Base-by-base conservation (phyloP, 2,797 vertebrate genomes). In the Peromyscus melanophrys region DNA sequence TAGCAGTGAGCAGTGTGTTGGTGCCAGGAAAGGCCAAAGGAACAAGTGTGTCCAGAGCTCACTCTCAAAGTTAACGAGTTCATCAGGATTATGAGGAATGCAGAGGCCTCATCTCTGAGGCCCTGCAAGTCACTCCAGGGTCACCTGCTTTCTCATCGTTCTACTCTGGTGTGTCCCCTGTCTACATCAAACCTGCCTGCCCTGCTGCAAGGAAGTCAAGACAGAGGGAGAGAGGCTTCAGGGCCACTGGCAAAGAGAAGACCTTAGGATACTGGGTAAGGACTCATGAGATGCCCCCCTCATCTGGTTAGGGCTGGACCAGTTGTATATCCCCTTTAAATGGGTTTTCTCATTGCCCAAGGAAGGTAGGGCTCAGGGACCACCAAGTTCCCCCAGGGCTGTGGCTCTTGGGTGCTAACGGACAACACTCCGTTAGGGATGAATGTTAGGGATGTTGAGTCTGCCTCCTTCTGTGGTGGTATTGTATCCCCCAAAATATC, bases 11-110 rank as follows among this genome's bases (percentile, higher is more conserved):
- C 46, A 21, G 0, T 2, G 23, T 27, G 71, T n/a, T 29, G 23
- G 21, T 23, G 83, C n/a, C 31, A 77, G 67, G 85, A 77, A 80
- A 90, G 77, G 21, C 14, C 71, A 49, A 29, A 19, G 89, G 80
- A 65, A 14, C 23, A 1, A 19, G 25, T 6, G 9, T 49, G 31
- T 43, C 73, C 0, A 0, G 23, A 63, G 34, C 23, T 31, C 65
- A 57, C 73, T 71, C 27, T 73, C 12, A 8, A 55, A 81, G 85
- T 88, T 88, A 83, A 16, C 4, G 12, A 59, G 12, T 40, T 77
- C 49, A 19, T 4, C 0, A 5, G 65, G 52, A 88, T 37, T 13
- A 0, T 0, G 2, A 76, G 27, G 59, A 37, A 12, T 0, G 0
- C n/a, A 69, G 27, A 59, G 77, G 21, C 55, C 71, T 85, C 31